Evolutionary conservation across 2,113 vertebrate genomes (phyloP), one percentile per base, ranked within the genome.

Genomic region (Pterocles burchelli): DNA sequence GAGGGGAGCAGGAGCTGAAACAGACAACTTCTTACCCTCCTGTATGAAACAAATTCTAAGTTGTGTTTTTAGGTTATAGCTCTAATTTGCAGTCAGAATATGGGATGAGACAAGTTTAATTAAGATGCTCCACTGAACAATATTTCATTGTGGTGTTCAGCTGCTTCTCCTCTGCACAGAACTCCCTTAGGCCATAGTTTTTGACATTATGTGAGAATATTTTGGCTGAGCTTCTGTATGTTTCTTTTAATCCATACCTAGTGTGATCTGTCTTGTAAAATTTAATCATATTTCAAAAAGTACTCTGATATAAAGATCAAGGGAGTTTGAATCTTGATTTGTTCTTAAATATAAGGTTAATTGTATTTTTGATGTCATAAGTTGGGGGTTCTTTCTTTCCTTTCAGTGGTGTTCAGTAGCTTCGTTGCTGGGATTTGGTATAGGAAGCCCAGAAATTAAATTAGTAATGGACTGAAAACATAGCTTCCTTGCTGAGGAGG

Each of bases 131-230:
- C 26, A 10, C 20, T 14, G 51, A 24, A 28, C 4, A 13, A 10
- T 29, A 7, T 1, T 61, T n/a, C 2, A 1, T 34, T 31, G 6
- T 0, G 49, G 29, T 12, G 28, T 77, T 41, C 2, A 6, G 3
- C 49, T 41, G 54, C 9, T 29, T 84, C 46, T 67, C 24, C 25
- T 36, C 16, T 11, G 6, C 31, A 7, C n/a, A 24, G 13, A 67
- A 9, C 11, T 80, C 34, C 12, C 7, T 10, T 6, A 29, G 5
- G n/a, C 41, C 21, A 2, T 3, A 24, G 12, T 4, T 68, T 91
- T 51, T 92, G 9, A 48, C 67, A 16, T 62, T 18, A 4, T 1
- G 13, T 54, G 51, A 51, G 26, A 63, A 13, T 43, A 25, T 24
- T 89, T 66, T 58, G 22, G 10, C 14, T 66, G 38, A 38, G 25